Conservation (phyloP, 2,113 vertebrate genomes). For the Protobothrops mucrosquamatus region DNA sequence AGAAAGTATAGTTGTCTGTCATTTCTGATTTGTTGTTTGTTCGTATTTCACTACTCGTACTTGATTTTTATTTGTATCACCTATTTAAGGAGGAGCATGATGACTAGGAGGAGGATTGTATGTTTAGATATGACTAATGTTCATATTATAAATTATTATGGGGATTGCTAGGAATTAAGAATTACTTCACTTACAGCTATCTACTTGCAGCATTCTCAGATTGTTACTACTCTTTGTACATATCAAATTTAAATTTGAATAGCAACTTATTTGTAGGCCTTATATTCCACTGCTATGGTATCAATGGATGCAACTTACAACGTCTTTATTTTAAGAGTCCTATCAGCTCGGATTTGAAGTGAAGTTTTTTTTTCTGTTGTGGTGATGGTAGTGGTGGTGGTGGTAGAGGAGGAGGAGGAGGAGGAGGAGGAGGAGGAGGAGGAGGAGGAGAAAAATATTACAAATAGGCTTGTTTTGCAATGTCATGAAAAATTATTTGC, state of each 20-base stretch:
- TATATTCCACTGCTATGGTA: background rate
- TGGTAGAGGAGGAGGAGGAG: background rate
- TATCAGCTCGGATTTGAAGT: background rate
- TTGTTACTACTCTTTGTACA: background rate
- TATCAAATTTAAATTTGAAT: background rate
- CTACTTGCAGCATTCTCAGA: accelerated
- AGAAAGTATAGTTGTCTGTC: background rate
- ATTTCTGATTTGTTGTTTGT: background rate
- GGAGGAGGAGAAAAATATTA: background rate
- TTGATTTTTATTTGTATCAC: background rate
- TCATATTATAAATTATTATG: background rate
- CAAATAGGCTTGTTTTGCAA: background rate
- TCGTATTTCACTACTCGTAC: background rate
- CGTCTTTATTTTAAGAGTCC: background rate
- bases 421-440: background rate
- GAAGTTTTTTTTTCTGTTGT: background rate
- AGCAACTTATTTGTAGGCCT: background rate
- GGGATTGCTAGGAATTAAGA: background rate
- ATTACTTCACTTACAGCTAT: background rate
- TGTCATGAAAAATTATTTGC: background rate
- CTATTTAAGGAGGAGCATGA: background rate
- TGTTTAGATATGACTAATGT: background rate
- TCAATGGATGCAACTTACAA: background rate
- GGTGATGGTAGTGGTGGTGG: background rate
- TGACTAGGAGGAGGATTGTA: background rate